A percentile compares a stretch with the other conserved stretches of the same genome.
These are phyloP conservation scores for Nemopilema nomurai DNA, from an alignment of 30 jellyfish, hydroid and myxozoan genomes.

Conservation along the genomic window DNA sequence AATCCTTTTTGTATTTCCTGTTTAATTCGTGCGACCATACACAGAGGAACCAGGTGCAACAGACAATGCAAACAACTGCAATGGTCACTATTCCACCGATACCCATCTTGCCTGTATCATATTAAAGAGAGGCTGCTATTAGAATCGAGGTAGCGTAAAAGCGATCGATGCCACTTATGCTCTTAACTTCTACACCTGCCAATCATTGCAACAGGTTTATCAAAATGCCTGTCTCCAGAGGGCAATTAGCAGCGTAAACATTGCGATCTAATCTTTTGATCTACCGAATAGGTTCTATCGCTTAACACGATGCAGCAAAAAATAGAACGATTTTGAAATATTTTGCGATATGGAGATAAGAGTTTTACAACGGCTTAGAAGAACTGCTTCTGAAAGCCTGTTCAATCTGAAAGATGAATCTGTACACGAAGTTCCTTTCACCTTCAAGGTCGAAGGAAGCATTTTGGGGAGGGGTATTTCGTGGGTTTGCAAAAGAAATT, in stretches of 20 bases:
- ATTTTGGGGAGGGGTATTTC: too few relatives aligned
- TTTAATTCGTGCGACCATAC: conserved; percentile 93
- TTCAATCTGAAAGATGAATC: too few relatives aligned
- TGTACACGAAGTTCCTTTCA: too few relatives aligned
- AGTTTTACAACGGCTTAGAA: too few relatives aligned
- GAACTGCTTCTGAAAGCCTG: too few relatives aligned
- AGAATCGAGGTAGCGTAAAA: background rate
- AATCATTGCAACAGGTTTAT: too few relatives aligned
- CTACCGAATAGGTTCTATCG: background rate
- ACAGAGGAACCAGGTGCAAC: conserved; percentile 98
- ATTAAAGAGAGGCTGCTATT: conserved; percentile 21
- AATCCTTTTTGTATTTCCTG: conserved; percentile 70
- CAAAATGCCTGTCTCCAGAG: too few relatives aligned
- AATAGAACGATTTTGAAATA: background rate
- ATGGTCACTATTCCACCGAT: conserved; percentile 84
- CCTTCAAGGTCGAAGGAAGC: too few relatives aligned
- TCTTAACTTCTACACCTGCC: too few relatives aligned
- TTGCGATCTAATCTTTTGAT: background rate
- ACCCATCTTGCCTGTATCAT: conserved; percentile 71
- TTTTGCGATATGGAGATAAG: background rate
- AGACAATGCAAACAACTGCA: conserved; percentile 82
- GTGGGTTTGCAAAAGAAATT: too few relatives aligned
- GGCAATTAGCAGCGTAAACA: too few relatives aligned
- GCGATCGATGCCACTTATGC: too few relatives aligned
- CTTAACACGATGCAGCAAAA: background rate